A percentile compares a stretch with the other conserved stretches of the same genome.
phyloP scores from a whole-genome alignment of 2,888 invertebrate species.

The Sinotaia quadrata region DNA sequence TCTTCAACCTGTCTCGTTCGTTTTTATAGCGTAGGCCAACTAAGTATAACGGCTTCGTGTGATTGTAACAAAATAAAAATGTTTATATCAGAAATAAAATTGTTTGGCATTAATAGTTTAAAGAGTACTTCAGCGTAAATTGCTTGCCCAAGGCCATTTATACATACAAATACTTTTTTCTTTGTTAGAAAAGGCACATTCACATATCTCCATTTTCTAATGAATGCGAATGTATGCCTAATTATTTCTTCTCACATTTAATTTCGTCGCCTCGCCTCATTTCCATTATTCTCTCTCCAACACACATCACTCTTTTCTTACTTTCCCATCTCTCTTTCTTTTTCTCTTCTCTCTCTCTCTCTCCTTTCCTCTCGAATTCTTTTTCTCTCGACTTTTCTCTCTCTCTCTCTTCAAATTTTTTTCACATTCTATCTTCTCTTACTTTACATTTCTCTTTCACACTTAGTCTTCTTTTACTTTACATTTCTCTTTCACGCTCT shows the following conservation, averaged over 20 bases:
- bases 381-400: neutral
- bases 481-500: neutral
- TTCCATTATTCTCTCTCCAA: neutral
- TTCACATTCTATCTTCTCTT: slow-evolving; percentile 10
- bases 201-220: too few species aligned
- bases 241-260: neutral
- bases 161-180: too few species aligned
- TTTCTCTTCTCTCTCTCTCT: slow-evolving; percentile 11
- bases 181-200: too few species aligned
- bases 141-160: too few species aligned
- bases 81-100: too few species aligned
- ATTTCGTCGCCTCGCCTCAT: neutral
- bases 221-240: too few species aligned
- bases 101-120: too few species aligned
- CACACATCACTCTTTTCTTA: neutral
- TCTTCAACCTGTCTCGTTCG: too few species aligned
- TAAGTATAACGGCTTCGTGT: too few species aligned
- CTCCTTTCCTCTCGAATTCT: slow-evolving; percentile 1
- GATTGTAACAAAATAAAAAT: too few species aligned
- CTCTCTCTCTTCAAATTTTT: slow-evolving; percentile 3
- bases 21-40: too few species aligned
- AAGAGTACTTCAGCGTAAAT: too few species aligned
- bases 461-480: neutral
- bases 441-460: neutral
- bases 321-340: neutral